Base-by-base conservation (phyloP, 2,888 invertebrate genomes). In the Rhingia rostrata region DNA sequence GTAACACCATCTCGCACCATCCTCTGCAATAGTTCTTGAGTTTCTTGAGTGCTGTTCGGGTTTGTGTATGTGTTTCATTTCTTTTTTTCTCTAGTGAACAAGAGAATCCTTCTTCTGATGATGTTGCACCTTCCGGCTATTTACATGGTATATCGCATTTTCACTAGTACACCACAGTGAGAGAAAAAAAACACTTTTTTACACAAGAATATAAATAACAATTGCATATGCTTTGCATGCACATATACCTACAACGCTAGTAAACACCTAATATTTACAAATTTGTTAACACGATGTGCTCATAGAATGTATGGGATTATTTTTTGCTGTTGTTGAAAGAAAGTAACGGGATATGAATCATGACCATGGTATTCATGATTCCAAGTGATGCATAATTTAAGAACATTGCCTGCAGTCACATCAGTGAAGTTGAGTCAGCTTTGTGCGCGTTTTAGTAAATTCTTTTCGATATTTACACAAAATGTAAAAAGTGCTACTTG, bases 271-370 rank as follows among this genome's bases (percentile, higher is more conserved):
- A 86, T 89, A 87, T 88, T 87, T 87, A 89, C 88, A 89, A 88
- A 89, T 89, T 90, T 89, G 88, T 87, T 88, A 88, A 87, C 88
- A 88, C 87, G 86, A 86, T 84, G 82, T 86, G 64, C 45, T 37
- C 58, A 41, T 70, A 74, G 78, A 49, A 22, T 22, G 47, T 54
- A 47, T 66, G 54, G 83, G 87, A 80, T 74, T 78, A 69, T 61
- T 63, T 73, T 56, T 75, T 67, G 61, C 72, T 82, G 69, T 85
- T 84, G n/a, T 87, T 88, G 89, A 89, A 87, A 88, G 88, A 88
- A 90, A 87, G 88, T 90, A 91, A 90, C 91, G 90, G 91, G 89
- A 90, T 88, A 89, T 90, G 90, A 90, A 90, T 90, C 91, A 91
- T 90, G 90, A 90, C 90, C 89, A 88, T 89, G 90, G 88, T 89